Base-by-base conservation (phyloP, 2,888 invertebrate genomes). In the Iselma pallidipennis region DNA sequence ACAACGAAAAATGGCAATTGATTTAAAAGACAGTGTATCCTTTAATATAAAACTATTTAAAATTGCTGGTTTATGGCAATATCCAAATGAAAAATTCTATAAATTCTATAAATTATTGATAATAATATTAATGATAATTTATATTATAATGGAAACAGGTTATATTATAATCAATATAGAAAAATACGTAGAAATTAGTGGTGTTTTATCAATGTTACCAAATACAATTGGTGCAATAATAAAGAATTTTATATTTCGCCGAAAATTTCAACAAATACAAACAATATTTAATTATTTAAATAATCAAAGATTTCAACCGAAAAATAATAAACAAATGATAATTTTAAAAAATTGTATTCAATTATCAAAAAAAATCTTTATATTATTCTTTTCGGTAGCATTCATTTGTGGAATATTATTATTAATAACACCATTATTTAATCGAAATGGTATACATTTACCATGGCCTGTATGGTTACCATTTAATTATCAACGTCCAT, bases 281-380 rank as follows among this genome's bases (percentile, higher is more conserved):
- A 1, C 3, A 42, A 10, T 42, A 42, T 31, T 60, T 29, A 6
- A 55, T n/a, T 55, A 55, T 55, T 51, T 60, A 21, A 12, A 50
- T 4, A 14, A 51, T 19, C 9, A 3, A 12, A 21, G 45, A 16
- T 60, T 60, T 26, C 60, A 55, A 49, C 29, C 55, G 2, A 51
- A 31, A 12, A 60, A 55, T 10, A 12, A n/a, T 12, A 9, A 29
- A 19, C 55, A 60, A 23, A 25, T 7, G 16, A 28, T 16, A 50
- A 51, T 60, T 6, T 5, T 60, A 3, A n/a, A 28, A 23, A 33
- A 51, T 45, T 51, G 51, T 2, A 31, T 60, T 16, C 6, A 19
- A n/a, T n/a, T 51, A 14, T 60, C 55, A 14, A 60, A 37, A 51
- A 19, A 9, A 7, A 51, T 45, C 16, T 60, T 60, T 23, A 25